Percentiles rank a stretch among this genome's conserved stretches.
Conservation (phyloP, 2,797 vertebrate species). For the Macropodus opercularis region DNA sequence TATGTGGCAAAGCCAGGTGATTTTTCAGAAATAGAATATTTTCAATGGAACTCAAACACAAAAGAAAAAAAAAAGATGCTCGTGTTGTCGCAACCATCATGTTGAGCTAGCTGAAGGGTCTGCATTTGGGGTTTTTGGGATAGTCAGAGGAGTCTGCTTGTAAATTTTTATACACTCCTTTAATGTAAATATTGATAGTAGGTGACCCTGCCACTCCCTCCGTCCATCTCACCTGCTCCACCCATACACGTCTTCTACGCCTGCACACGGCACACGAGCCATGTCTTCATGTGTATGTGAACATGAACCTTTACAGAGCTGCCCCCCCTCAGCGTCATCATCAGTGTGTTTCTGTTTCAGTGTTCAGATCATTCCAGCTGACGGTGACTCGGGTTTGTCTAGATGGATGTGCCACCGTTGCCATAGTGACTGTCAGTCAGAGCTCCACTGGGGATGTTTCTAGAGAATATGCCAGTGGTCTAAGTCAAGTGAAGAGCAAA, state of each 20-base stretch:
- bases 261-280: too few species aligned
- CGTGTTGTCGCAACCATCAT: slow-evolving; percentile 52
- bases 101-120: slow-evolving; percentile 48
- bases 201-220: slow-evolving; percentile 40
- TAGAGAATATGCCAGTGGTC: neutral
- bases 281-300: too few species aligned
- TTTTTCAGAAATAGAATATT: slow-evolving; percentile 74
- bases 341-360: slow-evolving; percentile 47
- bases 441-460: slow-evolving; percentile 14
- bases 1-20: slow-evolving; percentile 62
- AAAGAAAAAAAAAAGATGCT: slow-evolving; percentile 34
- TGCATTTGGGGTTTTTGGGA: slow-evolving; percentile 53
- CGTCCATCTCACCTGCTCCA: slow-evolving; percentile 21
- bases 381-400: slow-evolving; percentile 24
- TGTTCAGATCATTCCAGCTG: slow-evolving; percentile 50
- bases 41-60: slow-evolving; percentile 66
- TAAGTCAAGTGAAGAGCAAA: neutral
- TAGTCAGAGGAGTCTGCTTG: slow-evolving; percentile 68
- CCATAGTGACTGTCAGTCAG: slow-evolving; percentile 9
- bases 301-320: slow-evolving; percentile 31
- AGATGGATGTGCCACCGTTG: slow-evolving; percentile 37
- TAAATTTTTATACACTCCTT: slow-evolving; percentile 80
- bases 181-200: slow-evolving; percentile 80
- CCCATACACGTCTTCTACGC: too few species aligned
- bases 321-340: slow-evolving; percentile 20